A percentile compares a stretch with the other conserved stretches of the same genome.
Evolutionary conservation across 2,888 invertebrate genomes (phyloP).

Genomic region (Ochlodes sylvanus): DNA sequence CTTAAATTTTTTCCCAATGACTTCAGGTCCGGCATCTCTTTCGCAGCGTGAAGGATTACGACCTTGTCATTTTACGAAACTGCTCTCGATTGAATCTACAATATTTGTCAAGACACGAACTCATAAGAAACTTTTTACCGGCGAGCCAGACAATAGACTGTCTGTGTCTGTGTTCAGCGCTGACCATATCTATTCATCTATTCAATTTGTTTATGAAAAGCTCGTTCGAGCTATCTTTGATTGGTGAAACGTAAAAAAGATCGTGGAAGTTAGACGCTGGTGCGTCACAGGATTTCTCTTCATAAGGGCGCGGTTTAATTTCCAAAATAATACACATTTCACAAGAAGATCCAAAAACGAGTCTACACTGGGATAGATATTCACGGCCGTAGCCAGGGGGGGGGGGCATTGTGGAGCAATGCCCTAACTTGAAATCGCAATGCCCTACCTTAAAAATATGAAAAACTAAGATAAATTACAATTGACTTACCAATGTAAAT

Average conservation of each 20-base stretch:
- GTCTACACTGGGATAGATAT: no score
- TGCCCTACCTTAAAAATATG: no score
- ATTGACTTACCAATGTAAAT: no score
- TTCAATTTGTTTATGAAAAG: slow-evolving; percentile 33
- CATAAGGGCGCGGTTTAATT: no score
- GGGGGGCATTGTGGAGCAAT: no score
- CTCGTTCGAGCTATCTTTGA: slow-evolving; percentile 10
- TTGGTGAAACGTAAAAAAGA: slow-evolving; percentile 1
- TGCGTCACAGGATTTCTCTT: slow-evolving; percentile 7
- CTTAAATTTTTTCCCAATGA: background rate
- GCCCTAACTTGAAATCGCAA: no score
- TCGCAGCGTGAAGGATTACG: slow-evolving; percentile 18
- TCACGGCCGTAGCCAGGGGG: no score
- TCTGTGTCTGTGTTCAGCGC: slow-evolving; percentile 25
- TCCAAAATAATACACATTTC: no score
- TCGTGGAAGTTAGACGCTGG: background rate
- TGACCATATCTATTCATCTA: slow-evolving; percentile 34
- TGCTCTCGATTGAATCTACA: slow-evolving; percentile 25
- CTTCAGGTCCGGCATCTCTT: slow-evolving; percentile 8
- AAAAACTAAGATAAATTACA: no score
- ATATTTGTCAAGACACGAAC: slow-evolving; percentile 39
- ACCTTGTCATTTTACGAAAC: slow-evolving; percentile 36
- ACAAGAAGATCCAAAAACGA: no score
- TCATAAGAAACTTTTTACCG: slow-evolving; percentile 38
- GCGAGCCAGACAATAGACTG: slow-evolving; percentile 33